Evolutionary conservation across 2,797 vertebrate genomes (phyloP).

Genomic region (Fratercula arctica): DNA sequence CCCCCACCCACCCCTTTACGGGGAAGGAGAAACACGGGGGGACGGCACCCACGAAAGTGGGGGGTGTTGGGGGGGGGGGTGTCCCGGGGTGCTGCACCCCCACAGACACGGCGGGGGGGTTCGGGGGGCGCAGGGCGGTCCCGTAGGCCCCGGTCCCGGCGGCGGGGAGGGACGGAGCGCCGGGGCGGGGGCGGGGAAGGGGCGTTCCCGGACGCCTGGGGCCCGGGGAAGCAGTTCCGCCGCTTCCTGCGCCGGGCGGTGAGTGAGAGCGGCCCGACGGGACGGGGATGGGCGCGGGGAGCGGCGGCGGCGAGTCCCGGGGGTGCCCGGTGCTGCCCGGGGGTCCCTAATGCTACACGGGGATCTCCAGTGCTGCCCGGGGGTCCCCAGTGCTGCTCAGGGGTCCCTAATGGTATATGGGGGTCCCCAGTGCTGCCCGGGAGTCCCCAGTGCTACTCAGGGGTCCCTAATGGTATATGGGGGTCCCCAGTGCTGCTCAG

Average conservation of each 20-base stretch:
- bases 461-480: no score
- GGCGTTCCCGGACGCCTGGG: background rate
- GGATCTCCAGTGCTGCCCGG: no score
- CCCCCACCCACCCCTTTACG: no score
- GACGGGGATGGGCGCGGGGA: background rate
- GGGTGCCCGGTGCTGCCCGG: no score
- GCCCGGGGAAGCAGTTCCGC: background rate
- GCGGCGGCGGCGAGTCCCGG: no score
- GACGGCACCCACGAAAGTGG: background rate
- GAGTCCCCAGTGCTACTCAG: no score
- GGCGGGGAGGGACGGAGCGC: background rate
- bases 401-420: no score
- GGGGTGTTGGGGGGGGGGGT: background rate
- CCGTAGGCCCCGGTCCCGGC: fast-evolving
- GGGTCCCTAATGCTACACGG: background rate
- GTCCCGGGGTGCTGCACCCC: background rate
- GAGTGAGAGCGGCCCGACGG: background rate
- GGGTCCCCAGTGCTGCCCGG: no score
- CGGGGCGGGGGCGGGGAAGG: background rate
- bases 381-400: no score
- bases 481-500: no score
- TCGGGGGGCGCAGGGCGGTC: background rate
- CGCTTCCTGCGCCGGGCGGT: background rate
- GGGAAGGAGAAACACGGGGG: no score
- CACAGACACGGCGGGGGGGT: background rate